These are phyloP conservation scores for Silurus lanzhouensis DNA, from an alignment of 2,797 vertebrate species.

Conservation along the genomic window DNA sequence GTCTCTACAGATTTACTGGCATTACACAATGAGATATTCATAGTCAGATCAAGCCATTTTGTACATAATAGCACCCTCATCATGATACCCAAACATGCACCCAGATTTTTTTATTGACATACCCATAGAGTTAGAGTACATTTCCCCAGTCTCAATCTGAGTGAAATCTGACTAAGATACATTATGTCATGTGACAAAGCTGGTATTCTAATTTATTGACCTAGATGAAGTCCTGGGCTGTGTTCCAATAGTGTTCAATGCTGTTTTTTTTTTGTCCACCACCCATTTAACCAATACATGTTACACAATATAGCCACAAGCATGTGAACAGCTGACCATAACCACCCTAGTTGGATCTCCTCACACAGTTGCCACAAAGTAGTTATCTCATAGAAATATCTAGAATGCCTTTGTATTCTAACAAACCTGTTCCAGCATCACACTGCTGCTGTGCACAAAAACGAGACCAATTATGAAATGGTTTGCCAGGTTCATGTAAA, in stretches of 20 bases:
- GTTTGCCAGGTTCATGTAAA: background rate
- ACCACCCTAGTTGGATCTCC: background rate
- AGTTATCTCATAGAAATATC: background rate
- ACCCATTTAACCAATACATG: background rate
- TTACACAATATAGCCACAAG: background rate
- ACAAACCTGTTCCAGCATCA: background rate
- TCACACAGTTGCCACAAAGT: background rate
- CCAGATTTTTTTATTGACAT: background rate
- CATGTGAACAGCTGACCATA: background rate
- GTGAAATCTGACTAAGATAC: constrained; percentile 35
- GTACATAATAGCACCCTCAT: background rate
- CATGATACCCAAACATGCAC: background rate
- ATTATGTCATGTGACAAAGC: constrained; percentile 24
- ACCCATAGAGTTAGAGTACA: background rate
- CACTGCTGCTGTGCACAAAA: background rate
- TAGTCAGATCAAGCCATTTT: background rate
- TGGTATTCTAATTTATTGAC: constrained; percentile 9
- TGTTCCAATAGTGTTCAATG: background rate
- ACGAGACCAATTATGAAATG: background rate
- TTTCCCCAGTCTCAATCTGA: constrained; percentile 2
- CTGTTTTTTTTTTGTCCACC: background rate
- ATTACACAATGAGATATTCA: background rate
- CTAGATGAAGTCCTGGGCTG: background rate
- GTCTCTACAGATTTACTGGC: background rate
- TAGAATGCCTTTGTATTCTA: background rate